phyloP scores from a whole-genome alignment of 1,140 invertebrate genomes.

The Bombus confusus region DNA sequence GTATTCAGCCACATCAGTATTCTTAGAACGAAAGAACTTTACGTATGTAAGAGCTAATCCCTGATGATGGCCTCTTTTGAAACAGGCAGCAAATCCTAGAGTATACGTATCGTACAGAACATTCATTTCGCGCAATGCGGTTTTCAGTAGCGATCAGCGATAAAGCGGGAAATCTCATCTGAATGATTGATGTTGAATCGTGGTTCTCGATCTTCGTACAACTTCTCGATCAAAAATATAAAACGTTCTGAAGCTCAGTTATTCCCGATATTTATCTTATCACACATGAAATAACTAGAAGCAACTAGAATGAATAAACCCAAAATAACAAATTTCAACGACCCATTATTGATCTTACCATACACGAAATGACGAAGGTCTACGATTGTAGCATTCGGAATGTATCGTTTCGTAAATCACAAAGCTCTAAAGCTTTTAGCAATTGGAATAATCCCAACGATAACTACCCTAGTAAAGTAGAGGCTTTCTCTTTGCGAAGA shows the following conservation, averaged over 20 bases:
- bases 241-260: background rate
- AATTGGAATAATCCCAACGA: too few relatives aligned
- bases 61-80: background rate
- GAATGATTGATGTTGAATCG: background rate
- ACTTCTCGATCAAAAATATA: background rate
- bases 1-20: background rate
- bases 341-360: too few relatives aligned
- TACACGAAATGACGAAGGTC: too few relatives aligned
- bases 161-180: background rate
- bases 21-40: constrained; percentile 9
- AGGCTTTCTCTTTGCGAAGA: background rate
- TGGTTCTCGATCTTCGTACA: background rate
- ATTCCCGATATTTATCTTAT: background rate
- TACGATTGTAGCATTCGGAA: too few relatives aligned
- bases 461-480: too few relatives aligned
- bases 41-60: constrained; percentile 16
- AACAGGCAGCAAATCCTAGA: background rate
- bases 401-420: too few relatives aligned
- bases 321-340: too few relatives aligned
- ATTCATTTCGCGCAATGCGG: background rate
- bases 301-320: background rate
- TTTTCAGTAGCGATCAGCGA: background rate
- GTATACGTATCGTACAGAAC: background rate
- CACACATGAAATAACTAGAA: background rate
- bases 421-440: too few relatives aligned